Evolutionary conservation across 2,113 vertebrate genomes (phyloP).

Genomic region (Conger conger): DNA sequence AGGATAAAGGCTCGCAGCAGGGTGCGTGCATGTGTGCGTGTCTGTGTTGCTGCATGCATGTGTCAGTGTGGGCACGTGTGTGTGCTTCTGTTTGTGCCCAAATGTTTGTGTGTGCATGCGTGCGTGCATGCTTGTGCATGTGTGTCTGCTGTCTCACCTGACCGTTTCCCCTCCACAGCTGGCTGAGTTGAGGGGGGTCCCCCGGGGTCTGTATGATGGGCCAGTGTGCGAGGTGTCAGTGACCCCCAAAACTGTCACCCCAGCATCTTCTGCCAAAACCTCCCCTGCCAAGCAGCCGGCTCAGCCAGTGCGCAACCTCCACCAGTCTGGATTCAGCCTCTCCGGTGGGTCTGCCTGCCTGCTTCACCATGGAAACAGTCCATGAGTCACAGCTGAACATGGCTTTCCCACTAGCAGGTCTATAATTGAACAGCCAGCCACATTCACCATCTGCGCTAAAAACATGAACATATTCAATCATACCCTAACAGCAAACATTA

Average conservation of each 20-base stretch:
- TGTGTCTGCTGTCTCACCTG: not conserved
- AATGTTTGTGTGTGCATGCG: not conserved
- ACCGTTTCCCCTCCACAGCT: conserved; percentile 69
- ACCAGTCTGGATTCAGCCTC: conserved; percentile 98
- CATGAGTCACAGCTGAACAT: no score
- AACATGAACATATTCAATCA: no score
- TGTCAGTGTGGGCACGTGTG: not conserved
- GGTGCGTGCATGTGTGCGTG: conserved; percentile 63
- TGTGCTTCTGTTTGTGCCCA: not conserved
- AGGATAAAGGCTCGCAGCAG: conserved; percentile 97
- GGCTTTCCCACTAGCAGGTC: no score
- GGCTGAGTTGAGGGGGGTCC: conserved; percentile 91
- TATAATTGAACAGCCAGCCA: no score
- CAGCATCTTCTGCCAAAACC: conserved; percentile 90
- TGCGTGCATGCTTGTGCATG: not conserved
- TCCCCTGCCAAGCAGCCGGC: conserved; percentile 92
- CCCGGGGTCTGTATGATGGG: conserved; percentile 91
- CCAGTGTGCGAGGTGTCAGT: conserved; percentile 92
- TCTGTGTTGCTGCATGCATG: not conserved
- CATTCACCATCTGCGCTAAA: no score
- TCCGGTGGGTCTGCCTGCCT: conserved; percentile 75
- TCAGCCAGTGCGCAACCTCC: conserved; percentile 92
- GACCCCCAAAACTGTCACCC: conserved; percentile 90
- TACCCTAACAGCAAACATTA: no score
- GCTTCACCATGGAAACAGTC: not conserved